These are phyloP conservation scores for Melipona bicolor DNA, from an alignment of 2,888 invertebrate species.

Conservation along the genomic window DNA sequence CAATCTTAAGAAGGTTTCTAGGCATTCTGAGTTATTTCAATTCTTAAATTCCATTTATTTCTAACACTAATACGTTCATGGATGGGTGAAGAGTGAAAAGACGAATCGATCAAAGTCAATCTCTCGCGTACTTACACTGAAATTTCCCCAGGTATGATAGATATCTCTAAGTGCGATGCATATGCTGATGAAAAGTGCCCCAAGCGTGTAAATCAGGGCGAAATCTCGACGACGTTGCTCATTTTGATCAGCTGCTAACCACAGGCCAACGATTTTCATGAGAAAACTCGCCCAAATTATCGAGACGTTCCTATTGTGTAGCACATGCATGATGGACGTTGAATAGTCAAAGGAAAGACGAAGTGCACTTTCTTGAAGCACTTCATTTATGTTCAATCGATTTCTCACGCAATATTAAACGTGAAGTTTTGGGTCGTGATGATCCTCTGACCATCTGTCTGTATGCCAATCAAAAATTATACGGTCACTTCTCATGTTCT, in stretches of 20 bases:
- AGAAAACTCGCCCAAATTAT: constrained; percentile 38
- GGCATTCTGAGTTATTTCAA: too few species aligned
- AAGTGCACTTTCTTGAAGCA: too few species aligned
- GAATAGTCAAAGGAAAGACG: not conserved
- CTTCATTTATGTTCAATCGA: not conserved
- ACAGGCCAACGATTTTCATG: constrained; percentile 39
- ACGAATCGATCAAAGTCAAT: not conserved
- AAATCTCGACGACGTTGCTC: constrained; percentile 25
- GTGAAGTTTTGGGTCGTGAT: not conserved
- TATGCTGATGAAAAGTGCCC: constrained; percentile 4
- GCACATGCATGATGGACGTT: constrained; percentile 3
- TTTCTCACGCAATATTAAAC: not conserved
- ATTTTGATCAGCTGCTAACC: constrained; percentile 19
- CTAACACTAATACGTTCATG: not conserved
- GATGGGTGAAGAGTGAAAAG: not conserved
- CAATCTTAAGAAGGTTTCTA: too few species aligned
- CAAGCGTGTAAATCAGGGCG: constrained; percentile 27
- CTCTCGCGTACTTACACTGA: constrained; percentile 19
- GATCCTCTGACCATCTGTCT: not conserved
- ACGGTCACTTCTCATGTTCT: not conserved
- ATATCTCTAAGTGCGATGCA: constrained; percentile 40
- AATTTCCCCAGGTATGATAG: constrained; percentile 41
- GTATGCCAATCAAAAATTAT: not conserved
- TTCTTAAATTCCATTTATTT: not conserved
- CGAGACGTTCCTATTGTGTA: constrained; percentile 18